Percentiles rank a stretch among this genome's conserved stretches.
These are phyloP conservation scores for Actinia tenebrosa DNA, from an alignment of 64 coral and sea anemone genomes.

Conservation along the genomic window DNA sequence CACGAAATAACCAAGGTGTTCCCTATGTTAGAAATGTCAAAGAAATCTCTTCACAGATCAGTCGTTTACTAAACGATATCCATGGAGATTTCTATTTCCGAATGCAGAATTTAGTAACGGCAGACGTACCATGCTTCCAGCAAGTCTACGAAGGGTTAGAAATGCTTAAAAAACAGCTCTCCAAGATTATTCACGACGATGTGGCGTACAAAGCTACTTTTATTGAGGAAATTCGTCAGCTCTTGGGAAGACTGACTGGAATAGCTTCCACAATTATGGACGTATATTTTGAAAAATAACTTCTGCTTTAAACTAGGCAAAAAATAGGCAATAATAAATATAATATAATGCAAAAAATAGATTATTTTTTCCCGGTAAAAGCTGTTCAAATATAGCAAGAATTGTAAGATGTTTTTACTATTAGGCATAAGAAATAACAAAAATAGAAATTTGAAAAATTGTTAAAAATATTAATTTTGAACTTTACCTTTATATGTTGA, in stretches of 20 bases:
- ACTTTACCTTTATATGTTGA: no score
- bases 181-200: constrained; percentile 77
- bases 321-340: background rate
- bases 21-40: constrained; percentile 84
- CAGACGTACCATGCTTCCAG: constrained; percentile 86
- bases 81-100: constrained; percentile 92
- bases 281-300: constrained; percentile 80
- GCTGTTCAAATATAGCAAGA: background rate
- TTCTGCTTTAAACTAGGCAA: background rate
- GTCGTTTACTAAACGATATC: constrained; percentile 69
- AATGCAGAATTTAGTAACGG: constrained; percentile 85
- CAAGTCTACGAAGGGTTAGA: constrained; percentile 88
- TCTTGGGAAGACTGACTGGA: constrained; percentile 64
- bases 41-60: constrained; percentile 73
- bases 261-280: constrained; percentile 74
- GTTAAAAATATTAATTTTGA: no score
- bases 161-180: constrained; percentile 77
- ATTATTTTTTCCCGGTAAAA: background rate
- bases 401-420: background rate
- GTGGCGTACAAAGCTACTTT: constrained; percentile 77
- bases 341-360: background rate
- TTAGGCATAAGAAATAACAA: background rate
- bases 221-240: constrained; percentile 88
- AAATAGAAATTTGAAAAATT: no score
- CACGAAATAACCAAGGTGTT: constrained; percentile 81